Base-by-base conservation (phyloP, 1,140 invertebrate species). In the Hycleus cichorii region DNA sequence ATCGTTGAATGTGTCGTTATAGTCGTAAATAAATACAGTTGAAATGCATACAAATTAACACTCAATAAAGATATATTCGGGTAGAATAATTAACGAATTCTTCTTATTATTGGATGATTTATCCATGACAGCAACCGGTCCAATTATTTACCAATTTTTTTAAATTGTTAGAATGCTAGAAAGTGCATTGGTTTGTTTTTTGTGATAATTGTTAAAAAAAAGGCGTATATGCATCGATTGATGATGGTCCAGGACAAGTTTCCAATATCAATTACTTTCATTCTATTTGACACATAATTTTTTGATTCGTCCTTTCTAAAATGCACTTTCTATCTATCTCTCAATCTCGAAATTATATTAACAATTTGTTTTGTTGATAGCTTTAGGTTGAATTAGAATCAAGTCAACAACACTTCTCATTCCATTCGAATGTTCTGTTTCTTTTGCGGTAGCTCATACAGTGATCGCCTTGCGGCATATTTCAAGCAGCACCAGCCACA, bases 371-470 rank as follows among this genome's bases (percentile, higher is more conserved):
- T 45, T 42, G 32, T 32, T 5, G 32, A 32, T 5, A 4, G 4
- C 32, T 32, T 7, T 32, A 32, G 32, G 4, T 32, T 5, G 18
- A 18, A 18, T 18, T 7, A 32, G 32, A 32, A 32, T 32, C 4
- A 32, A 32, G 32, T 7, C 32, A 32, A 32, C 32, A 32, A 32
- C 40, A 32, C 32, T 5, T 7, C 32, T 32, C 32, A 32, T 32
- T 32, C 32, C 32, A 32, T 32, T 32, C 32, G 18, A 18, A 18
- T 58, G 56, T 32, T 12, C 45, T 26, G 46, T 51, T 26, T 49
- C 57, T 59, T 57, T 52, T 59, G 57, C 52, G 61, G 61, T 63
- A 63, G 61, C 61, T 59, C 57, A 59, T 62, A 62, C 53, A 44
- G 61, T 49, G 57, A 58, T 49, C 54, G 46, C 57, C 61, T 59